Conservation (phyloP, 92 coral and sea anemone species). For the Nematostella vectensis region DNA sequence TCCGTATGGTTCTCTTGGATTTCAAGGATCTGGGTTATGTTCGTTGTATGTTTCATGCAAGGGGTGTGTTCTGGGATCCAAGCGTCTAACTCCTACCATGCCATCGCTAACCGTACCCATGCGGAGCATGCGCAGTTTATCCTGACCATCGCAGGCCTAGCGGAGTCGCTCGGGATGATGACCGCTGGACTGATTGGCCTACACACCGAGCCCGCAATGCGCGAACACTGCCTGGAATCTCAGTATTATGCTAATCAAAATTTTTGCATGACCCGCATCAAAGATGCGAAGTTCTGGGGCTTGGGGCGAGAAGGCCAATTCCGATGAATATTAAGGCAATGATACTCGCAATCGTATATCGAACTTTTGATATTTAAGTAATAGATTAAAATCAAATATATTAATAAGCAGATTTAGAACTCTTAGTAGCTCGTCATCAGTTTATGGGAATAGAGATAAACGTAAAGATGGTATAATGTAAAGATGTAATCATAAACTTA, state of each 20-base stretch:
- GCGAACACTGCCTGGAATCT: conserved; percentile 33
- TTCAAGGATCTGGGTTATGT: conserved; percentile 39
- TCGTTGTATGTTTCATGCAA: conserved; percentile 41
- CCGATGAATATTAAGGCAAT: too few species aligned
- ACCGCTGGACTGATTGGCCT: conserved; percentile 67
- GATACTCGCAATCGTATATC: too few species aligned
- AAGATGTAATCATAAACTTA: too few species aligned
- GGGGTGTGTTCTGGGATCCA: conserved; percentile 50
- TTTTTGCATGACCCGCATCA: conserved; percentile 30
- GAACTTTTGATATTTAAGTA: too few species aligned
- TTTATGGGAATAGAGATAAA: too few species aligned
- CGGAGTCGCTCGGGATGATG: conserved; percentile 58
- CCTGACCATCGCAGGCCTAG: conserved; percentile 38
- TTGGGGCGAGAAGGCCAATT: neutral
- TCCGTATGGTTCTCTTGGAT: conserved; percentile 56
- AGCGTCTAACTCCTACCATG: conserved; percentile 44
- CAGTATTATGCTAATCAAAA: conserved; percentile 11
- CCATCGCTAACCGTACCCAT: conserved; percentile 29
- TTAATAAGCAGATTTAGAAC: too few species aligned
- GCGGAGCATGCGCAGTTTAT: conserved; percentile 32
- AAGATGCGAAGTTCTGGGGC: conserved; percentile 23
- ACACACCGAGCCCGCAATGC: conserved; percentile 41
- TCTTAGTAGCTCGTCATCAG: too few species aligned
- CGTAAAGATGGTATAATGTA: too few species aligned
- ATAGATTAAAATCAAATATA: too few species aligned